A percentile compares a stretch with the other conserved stretches of the same genome.
phyloP scores from a whole-genome alignment of 2,113 vertebrate species.

The Rhabdornis inornatus region DNA sequence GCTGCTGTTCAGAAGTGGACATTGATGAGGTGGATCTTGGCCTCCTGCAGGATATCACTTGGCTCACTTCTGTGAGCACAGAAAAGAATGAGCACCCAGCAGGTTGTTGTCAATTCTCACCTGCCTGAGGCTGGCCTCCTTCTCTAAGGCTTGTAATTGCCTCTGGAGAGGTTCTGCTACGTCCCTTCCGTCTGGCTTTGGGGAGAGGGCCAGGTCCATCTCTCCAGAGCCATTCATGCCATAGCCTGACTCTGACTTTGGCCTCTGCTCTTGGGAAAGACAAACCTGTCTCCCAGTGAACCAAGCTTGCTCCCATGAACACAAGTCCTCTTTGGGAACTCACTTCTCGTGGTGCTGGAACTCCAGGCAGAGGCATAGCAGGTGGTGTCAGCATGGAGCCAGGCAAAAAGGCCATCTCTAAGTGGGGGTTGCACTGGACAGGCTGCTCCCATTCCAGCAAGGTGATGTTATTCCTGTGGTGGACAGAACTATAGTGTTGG shows the following conservation, averaged over 20 bases:
- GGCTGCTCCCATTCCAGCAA: background rate
- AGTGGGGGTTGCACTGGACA: background rate
- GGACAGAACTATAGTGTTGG: background rate
- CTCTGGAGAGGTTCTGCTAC: background rate
- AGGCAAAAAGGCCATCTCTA: background rate
- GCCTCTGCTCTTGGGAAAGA: background rate
- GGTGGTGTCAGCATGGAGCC: accelerated
- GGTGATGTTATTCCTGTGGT: background rate
- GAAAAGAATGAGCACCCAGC: background rate
- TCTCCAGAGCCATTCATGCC: background rate
- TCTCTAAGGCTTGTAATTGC: background rate
- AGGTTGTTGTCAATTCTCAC: accelerated
- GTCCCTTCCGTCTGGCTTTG: background rate
- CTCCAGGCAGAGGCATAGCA: background rate
- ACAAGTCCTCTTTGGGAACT: background rate
- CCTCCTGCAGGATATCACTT: background rate
- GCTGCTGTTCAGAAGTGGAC: background rate
- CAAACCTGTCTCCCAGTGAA: accelerated
- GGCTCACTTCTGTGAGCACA: background rate
- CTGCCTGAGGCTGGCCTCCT: background rate
- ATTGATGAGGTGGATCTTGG: background rate
- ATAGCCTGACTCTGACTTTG: background rate
- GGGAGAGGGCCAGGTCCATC: too few species aligned
- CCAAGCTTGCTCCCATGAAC: background rate
- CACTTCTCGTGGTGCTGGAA: background rate